Conservation (phyloP, 2,888 invertebrate genomes). For the Hoplodrina blanda region DNA sequence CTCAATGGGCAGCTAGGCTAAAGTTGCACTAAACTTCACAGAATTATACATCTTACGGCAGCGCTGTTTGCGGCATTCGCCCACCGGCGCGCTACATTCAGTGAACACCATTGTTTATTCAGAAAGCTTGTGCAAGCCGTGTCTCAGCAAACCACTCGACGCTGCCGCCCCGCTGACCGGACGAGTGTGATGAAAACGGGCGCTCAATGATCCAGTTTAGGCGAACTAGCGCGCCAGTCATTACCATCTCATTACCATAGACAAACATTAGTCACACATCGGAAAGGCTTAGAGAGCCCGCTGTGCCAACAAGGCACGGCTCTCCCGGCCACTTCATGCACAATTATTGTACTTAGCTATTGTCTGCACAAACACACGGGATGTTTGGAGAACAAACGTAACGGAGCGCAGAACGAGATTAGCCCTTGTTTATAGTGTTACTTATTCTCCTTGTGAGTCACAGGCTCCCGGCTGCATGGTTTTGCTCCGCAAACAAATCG, state of each 20-base stretch:
- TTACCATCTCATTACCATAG: conserved; percentile 89
- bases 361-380: conserved; percentile 84
- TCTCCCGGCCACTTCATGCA: conserved; percentile 81
- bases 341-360: conserved; percentile 89
- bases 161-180: conserved; percentile 76
- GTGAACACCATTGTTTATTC: conserved; percentile 79
- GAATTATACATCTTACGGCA: conserved; percentile 64
- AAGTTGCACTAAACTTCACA: conserved; percentile 37
- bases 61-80: conserved; percentile 56
- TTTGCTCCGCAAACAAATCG: conserved; percentile 26
- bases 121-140: conserved; percentile 81
- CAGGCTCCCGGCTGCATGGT: conserved; percentile 32
- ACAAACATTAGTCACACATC: conserved; percentile 88
- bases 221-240: conserved; percentile 77
- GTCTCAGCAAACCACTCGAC: conserved; percentile 75
- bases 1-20: conserved; percentile 21
- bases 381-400: conserved; percentile 86
- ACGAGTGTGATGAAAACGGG: conserved; percentile 74
- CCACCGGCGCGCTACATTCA: conserved; percentile 64
- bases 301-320: conserved; percentile 82
- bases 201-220: conserved; percentile 86
- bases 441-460: conserved; percentile 67
- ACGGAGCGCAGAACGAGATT: conserved; percentile 86
- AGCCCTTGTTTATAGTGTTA: conserved; percentile 82
- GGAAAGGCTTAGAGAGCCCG: conserved; percentile 85